Conservation (phyloP, 2,888 invertebrate genomes). For the Mamestra brassicae region DNA sequence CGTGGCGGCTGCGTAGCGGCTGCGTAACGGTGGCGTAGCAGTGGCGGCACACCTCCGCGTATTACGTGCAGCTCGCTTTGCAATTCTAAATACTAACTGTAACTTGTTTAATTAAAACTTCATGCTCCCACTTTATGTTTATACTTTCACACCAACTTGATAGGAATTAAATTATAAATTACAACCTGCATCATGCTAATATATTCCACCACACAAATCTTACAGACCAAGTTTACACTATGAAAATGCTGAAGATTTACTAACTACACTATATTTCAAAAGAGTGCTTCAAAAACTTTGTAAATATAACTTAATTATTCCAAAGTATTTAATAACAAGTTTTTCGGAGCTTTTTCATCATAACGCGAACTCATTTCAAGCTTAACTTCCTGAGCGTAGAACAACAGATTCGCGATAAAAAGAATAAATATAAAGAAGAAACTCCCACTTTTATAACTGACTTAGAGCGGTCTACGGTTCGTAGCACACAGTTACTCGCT, state of each 20-base stretch:
- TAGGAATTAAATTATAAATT: slow-evolving; percentile 60
- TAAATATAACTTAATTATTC: slow-evolving; percentile 49
- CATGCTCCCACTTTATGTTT: slow-evolving; percentile 53
- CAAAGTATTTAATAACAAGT: slow-evolving; percentile 53
- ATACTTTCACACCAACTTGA: slow-evolving; percentile 56
- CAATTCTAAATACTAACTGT: slow-evolving; percentile 68
- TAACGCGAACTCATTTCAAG: slow-evolving; percentile 58
- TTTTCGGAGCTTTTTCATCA: slow-evolving; percentile 39
- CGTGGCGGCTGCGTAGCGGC: slow-evolving; percentile 14
- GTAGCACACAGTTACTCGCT: slow-evolving; percentile 67
- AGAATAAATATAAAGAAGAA: slow-evolving; percentile 59
- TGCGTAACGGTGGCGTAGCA: not conserved
- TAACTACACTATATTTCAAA: slow-evolving; percentile 34
- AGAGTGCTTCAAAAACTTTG: slow-evolving; percentile 35
- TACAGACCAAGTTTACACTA: slow-evolving; percentile 19
- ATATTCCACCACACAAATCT: slow-evolving; percentile 44
- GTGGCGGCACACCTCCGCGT: slow-evolving; percentile 9
- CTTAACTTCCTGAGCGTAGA: slow-evolving; percentile 49
- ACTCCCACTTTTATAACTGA: slow-evolving; percentile 46
- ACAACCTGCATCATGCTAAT: slow-evolving; percentile 59
- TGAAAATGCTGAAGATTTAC: slow-evolving; percentile 31
- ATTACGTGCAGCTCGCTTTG: slow-evolving; percentile 58
- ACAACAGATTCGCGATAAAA: slow-evolving; percentile 60
- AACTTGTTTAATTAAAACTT: slow-evolving; percentile 75
- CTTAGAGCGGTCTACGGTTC: slow-evolving; percentile 56